These are phyloP conservation scores for Cephalophus harveyi DNA, from an alignment of 2,113 vertebrate species.

Conservation along the genomic window DNA sequence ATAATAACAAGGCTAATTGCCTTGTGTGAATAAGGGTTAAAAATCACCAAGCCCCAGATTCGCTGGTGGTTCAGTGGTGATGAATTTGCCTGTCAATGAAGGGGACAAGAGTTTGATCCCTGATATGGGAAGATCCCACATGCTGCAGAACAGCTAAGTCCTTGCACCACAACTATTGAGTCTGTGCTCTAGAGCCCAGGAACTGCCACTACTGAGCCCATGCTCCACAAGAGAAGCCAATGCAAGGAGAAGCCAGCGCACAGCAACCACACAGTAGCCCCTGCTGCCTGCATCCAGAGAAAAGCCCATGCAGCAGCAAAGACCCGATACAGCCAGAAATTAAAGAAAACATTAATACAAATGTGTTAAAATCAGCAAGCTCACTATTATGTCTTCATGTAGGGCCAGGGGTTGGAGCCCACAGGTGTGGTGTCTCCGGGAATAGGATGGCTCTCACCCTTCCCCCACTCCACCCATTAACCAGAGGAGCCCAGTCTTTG, in stretches of 20 bases:
- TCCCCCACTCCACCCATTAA: neutral
- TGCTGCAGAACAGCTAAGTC: neutral
- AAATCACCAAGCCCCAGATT: neutral
- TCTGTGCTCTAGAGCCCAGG: neutral
- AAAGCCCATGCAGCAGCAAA: neutral
- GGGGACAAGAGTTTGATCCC: neutral
- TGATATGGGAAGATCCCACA: neutral
- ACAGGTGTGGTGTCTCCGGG: neutral
- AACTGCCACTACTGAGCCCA: neutral
- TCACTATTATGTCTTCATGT: neutral
- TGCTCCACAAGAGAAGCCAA: neutral
- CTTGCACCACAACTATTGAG: neutral
- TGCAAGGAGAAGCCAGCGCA: neutral
- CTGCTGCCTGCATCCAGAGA: neutral
- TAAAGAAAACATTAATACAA: neutral
- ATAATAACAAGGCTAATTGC: neutral
- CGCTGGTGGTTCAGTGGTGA: neutral
- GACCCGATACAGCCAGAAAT: neutral
- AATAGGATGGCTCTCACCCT: neutral
- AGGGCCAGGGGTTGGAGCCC: neutral
- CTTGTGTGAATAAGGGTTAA: neutral
- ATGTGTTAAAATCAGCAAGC: neutral
- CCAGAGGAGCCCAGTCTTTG: neutral
- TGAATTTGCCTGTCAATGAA: neutral
- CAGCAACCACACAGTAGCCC: neutral